These are phyloP conservation scores for Ips typographus DNA, from an alignment of 1,140 invertebrate genomes.

Conservation along the genomic window DNA sequence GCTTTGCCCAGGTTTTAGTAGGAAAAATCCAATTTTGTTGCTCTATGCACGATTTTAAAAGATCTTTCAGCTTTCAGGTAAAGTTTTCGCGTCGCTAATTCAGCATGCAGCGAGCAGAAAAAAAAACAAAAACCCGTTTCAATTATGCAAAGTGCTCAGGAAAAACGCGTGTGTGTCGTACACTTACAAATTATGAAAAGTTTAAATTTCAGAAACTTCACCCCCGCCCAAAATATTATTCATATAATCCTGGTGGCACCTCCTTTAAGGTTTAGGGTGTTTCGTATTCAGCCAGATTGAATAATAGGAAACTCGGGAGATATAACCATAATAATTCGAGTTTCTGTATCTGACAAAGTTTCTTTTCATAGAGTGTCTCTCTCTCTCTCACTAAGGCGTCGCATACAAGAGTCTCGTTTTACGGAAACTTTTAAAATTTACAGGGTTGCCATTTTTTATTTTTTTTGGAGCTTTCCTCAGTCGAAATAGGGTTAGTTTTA, in stretches of 20 bases:
- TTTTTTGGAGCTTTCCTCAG: too few species aligned
- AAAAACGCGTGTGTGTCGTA: neutral
- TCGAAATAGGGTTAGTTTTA: too few species aligned
- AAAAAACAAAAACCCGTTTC: constrained; percentile 1
- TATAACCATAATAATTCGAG: constrained; percentile 27
- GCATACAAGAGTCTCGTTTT: constrained; percentile 15
- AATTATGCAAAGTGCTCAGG: neutral
- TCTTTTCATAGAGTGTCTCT: constrained; percentile 21
- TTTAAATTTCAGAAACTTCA: constrained; percentile 11
- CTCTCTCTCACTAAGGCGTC: constrained; percentile 1
- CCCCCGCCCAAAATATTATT: constrained; percentile 26
- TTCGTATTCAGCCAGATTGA: constrained; percentile 24
- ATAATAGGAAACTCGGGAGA: constrained; percentile 29
- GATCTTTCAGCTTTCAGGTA: too few species aligned
- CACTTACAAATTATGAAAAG: neutral
- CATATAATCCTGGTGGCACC: constrained; percentile 18
- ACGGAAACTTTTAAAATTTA: neutral
- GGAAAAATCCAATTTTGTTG: too few species aligned
- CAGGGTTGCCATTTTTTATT: neutral
- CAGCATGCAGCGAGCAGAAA: neutral
- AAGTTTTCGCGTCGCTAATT: neutral
- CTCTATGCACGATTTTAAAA: too few species aligned
- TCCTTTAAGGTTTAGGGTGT: constrained; percentile 3
- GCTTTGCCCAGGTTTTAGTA: too few species aligned
- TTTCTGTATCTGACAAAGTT: constrained; percentile 32